Conservation (phyloP, 2,888 invertebrate genomes). For the Aphodius granarius region DNA sequence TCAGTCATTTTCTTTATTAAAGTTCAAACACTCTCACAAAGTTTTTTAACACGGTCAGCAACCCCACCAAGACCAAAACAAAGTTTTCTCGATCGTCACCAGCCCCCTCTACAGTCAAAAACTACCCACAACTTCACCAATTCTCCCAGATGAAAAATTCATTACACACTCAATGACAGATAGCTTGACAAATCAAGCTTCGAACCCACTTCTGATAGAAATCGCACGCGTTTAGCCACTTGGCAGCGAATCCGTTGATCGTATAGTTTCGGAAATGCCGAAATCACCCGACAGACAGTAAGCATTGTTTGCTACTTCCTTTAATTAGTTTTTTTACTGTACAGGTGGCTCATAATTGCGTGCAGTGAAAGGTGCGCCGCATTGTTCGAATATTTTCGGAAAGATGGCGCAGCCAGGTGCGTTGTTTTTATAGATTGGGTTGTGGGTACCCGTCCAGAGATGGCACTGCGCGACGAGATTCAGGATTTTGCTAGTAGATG, state of each 20-base stretch:
- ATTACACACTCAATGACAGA: neutral
- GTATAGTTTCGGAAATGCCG: conserved; percentile 15
- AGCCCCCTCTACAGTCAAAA: neutral
- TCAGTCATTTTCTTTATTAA: conserved; percentile 58
- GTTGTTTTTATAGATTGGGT: neutral
- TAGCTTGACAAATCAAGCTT: neutral
- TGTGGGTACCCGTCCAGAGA: neutral
- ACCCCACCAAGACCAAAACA: neutral
- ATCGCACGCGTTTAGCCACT: conserved; percentile 38
- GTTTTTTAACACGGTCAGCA: neutral
- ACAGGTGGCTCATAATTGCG: neutral
- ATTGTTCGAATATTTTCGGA: neutral
- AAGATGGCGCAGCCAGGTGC: neutral
- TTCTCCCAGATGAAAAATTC: neutral
- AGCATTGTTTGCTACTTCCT: conserved; percentile 10
- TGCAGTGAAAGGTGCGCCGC: neutral
- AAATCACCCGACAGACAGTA: neutral
- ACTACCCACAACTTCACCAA: neutral
- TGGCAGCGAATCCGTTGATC: conserved; percentile 38
- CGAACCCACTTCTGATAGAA: neutral
- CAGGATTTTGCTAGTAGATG: neutral
- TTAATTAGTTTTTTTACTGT: conserved; percentile 10
- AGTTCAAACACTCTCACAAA: neutral
- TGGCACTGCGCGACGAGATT: neutral
- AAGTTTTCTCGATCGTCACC: neutral